A percentile compares a stretch with the other conserved stretches of the same genome.
Conservation (phyloP, 2,888 invertebrate species). For the Pherbina coryleti region DNA sequence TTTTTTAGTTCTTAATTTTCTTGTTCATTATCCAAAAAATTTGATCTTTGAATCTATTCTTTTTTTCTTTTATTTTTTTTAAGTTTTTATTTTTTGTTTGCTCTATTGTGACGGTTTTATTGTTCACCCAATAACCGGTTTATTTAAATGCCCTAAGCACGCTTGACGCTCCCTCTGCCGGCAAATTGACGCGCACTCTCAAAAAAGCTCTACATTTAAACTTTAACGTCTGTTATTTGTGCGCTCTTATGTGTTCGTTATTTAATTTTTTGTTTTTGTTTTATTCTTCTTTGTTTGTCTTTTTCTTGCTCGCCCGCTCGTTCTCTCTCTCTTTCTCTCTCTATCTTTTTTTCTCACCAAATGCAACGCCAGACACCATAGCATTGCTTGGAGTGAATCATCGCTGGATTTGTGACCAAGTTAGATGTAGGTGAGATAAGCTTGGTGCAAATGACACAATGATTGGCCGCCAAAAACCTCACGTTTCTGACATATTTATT, state of each 20-base stretch:
- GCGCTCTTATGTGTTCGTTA: background rate
- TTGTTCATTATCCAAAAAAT: no score
- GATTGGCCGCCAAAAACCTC: background rate
- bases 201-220: background rate
- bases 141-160: background rate
- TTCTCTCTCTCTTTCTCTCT: no score
- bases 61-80: background rate
- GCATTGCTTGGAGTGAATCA: background rate
- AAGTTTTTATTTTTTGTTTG: background rate
- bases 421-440: conserved; percentile 1
- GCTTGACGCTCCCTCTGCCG: background rate
- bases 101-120: conserved; percentile 10
- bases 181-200: background rate
- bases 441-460: background rate
- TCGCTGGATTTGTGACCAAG: background rate
- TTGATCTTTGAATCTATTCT: no score
- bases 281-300: background rate
- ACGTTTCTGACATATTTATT: background rate
- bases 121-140: conserved; percentile 5
- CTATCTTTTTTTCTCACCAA: no score
- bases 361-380: background rate
- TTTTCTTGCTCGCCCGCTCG: background rate
- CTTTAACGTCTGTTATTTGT: background rate
- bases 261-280: background rate
- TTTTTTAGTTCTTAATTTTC: no score